A percentile compares a stretch with the other conserved stretches of the same genome.
Evolutionary conservation across 64 coral and sea anemone species (phyloP).

Genomic region (Pachyseris speciosa): DNA sequence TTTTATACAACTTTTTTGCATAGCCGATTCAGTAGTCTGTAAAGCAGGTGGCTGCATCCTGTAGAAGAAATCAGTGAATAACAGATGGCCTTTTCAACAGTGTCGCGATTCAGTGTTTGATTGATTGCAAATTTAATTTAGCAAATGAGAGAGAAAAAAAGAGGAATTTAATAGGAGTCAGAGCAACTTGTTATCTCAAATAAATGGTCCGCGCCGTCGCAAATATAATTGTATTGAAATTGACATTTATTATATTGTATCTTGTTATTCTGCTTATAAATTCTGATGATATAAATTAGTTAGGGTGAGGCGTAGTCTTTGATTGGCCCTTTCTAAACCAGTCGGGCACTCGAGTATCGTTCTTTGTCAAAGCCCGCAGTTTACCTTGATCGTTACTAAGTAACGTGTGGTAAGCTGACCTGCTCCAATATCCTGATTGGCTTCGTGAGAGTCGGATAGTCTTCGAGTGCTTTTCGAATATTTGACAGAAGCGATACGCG

Average conservation of each 20-base stretch:
- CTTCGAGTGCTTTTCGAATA: background rate
- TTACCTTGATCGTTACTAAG: background rate
- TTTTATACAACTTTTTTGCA: constrained; percentile 33
- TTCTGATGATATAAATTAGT: constrained; percentile 31
- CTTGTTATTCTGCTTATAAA: constrained; percentile 45
- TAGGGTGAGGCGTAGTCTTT: constrained; percentile 2
- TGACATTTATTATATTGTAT: constrained; percentile 63
- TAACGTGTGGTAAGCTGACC: background rate
- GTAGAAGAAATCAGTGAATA: background rate
- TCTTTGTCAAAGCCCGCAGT: background rate
- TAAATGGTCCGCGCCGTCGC: constrained; percentile 40
- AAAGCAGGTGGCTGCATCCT: background rate
- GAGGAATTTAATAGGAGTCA: constrained; percentile 56
- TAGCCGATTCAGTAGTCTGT: constrained; percentile 14
- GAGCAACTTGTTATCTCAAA: constrained; percentile 43
- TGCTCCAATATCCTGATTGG: background rate
- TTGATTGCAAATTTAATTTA: constrained; percentile 36
- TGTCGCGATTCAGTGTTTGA: constrained; percentile 36
- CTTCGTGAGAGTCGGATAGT: background rate
- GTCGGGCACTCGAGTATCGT: background rate
- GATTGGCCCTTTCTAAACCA: constrained; percentile 11
- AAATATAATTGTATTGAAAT: constrained; percentile 66
- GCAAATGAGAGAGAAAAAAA: constrained; percentile 6
- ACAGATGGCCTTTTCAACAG: constrained; percentile 4
- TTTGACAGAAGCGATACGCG: background rate